phyloP scores from a whole-genome alignment of 2,797 vertebrate species.

The Sebastes goodei region DNA sequence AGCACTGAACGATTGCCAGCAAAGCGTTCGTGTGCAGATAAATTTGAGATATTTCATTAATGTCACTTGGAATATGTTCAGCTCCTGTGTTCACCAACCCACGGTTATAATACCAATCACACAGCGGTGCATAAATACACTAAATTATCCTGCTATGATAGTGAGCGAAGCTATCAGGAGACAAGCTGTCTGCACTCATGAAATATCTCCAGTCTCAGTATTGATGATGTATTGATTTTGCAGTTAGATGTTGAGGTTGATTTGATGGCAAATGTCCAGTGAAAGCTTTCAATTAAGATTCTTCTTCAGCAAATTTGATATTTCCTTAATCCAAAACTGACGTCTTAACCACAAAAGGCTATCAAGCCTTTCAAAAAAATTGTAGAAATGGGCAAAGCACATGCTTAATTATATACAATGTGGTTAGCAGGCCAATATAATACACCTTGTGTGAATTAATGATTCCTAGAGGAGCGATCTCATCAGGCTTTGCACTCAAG shows the following conservation, averaged over 20 bases:
- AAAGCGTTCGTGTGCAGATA: slow-evolving; percentile 20
- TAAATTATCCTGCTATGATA: slow-evolving; percentile 34
- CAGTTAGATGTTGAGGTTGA: slow-evolving; percentile 33
- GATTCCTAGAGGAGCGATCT: background rate
- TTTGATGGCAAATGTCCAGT: slow-evolving; percentile 46
- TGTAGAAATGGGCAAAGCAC: background rate
- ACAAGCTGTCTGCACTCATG: slow-evolving; percentile 46
- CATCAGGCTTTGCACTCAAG: background rate
- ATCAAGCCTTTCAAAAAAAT: background rate
- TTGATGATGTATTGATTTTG: slow-evolving; percentile 68
- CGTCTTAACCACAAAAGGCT: background rate
- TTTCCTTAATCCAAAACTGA: background rate
- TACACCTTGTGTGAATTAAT: background rate
- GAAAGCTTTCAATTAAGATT: slow-evolving; percentile 39
- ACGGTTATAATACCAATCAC: slow-evolving; percentile 41
- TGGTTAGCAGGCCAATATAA: background rate
- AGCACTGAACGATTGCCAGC: background rate
- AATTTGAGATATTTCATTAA: slow-evolving; percentile 49
- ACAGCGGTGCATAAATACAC: slow-evolving; percentile 34
- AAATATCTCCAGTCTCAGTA: slow-evolving; percentile 35
- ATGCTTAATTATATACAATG: background rate
- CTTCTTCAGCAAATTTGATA: background rate
- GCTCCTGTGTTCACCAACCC: slow-evolving; percentile 4
- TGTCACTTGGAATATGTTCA: slow-evolving; percentile 39
- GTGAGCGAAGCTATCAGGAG: slow-evolving; percentile 29